These are phyloP conservation scores for Apis dorsata DNA, from an alignment of 1,140 invertebrate genomes.

Conservation along the genomic window DNA sequence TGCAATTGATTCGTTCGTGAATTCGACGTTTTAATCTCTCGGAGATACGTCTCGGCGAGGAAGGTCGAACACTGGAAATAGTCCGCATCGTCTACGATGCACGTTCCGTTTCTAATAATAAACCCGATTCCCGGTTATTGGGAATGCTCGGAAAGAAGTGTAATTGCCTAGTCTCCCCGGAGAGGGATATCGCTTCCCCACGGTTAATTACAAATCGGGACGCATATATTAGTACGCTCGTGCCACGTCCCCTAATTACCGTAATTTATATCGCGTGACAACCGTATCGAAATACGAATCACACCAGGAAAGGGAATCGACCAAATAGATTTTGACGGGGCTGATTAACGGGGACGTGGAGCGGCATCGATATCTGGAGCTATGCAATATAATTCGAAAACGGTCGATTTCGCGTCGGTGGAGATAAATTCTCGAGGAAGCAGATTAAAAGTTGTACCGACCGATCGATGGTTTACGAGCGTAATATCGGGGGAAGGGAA, in stretches of 20 bases:
- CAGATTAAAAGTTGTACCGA: conserved; percentile 36
- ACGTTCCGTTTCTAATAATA: conserved; percentile 6
- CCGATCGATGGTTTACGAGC: conserved; percentile 25
- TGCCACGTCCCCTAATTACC: conserved; percentile 13
- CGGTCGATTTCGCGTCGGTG: too few species aligned
- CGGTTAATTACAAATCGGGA: conserved; percentile 31
- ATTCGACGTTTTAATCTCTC: background rate
- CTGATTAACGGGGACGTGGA: background rate
- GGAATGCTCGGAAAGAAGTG: background rate
- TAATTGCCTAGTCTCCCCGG: conserved; percentile 2
- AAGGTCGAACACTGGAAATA: background rate
- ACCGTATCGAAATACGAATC: background rate
- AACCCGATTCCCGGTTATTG: background rate
- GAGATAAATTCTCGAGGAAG: conserved; percentile 18
- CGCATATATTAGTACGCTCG: background rate
- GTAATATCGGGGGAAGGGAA: conserved; percentile 30
- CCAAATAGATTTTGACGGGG: background rate
- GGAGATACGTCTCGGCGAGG: background rate
- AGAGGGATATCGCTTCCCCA: background rate
- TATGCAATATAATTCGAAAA: background rate
- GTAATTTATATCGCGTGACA: conserved; percentile 16
- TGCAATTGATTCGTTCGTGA: too few species aligned
- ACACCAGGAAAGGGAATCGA: background rate
- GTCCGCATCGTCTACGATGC: background rate
- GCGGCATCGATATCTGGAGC: too few species aligned